phyloP scores from a whole-genome alignment of 1,140 invertebrate species.

The Aculops lycopersici region DNA sequence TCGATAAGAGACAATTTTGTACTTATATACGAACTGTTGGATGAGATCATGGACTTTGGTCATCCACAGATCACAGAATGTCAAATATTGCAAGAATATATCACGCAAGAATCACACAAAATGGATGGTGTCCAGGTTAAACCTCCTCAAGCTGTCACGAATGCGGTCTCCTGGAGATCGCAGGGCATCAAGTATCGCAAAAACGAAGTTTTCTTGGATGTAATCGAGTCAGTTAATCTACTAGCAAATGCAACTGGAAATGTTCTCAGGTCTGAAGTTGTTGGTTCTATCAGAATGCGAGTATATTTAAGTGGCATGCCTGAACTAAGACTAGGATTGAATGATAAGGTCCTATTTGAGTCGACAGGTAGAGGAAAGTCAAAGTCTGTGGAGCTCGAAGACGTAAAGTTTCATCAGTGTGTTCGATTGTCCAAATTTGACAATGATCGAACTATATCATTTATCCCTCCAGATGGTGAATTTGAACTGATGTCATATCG shows the following conservation, averaged over 20 bases:
- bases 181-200: conserved; percentile 97
- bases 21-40: conserved; percentile 85
- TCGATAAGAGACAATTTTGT: conserved; percentile 98
- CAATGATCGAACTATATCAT: conserved; percentile 91
- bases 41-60: conserved; percentile 95
- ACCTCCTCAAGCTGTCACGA: conserved; percentile 95
- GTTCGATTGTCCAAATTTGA: conserved; percentile 85
- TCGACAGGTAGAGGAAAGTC: conserved; percentile 89
- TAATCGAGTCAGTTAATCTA: conserved; percentile 94
- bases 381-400: conserved; percentile 92
- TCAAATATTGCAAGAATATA: conserved; percentile 76
- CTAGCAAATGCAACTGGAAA: conserved; percentile 92
- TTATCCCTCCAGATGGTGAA: conserved; percentile 95
- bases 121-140: conserved; percentile 62
- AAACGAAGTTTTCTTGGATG: conserved; percentile 98
- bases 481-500: conserved; percentile 99
- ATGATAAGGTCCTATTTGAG: conserved; percentile 96
- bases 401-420: conserved; percentile 99
- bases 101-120: conserved; percentile 77
- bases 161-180: conserved; percentile 94
- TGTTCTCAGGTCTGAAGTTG: conserved; percentile 80
- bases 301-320: conserved; percentile 99
- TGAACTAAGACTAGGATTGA: conserved; percentile 78
- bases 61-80: conserved; percentile 98
- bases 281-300: conserved; percentile 94